Percentiles rank a stretch among this genome's conserved stretches.
These are phyloP conservation scores for Myiozetetes cayanensis DNA, from an alignment of 2,113 vertebrate genomes.

Conservation along the genomic window DNA sequence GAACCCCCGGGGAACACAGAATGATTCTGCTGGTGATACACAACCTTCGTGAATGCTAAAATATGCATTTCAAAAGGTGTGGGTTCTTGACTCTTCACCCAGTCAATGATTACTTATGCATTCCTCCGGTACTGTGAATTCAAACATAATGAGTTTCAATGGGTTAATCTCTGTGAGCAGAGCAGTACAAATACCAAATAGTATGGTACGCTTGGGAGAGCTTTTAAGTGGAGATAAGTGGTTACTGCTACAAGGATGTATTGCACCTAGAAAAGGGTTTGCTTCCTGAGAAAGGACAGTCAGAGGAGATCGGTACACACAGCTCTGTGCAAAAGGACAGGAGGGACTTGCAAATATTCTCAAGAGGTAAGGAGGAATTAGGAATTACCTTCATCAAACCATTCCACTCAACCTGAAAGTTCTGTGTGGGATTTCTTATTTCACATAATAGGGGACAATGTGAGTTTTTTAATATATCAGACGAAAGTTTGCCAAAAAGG, in stretches of 20 bases:
- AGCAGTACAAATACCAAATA: not conserved
- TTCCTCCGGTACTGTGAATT: slow-evolving; percentile 18
- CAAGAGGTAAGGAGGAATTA: not conserved
- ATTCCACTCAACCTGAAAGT: not conserved
- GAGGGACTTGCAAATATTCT: not conserved
- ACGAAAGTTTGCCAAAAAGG: not conserved
- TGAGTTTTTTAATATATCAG: not conserved
- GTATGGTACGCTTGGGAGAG: not conserved
- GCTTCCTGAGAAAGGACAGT: not conserved
- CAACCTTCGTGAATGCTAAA: not conserved
- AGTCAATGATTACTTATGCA: slow-evolving; percentile 43
- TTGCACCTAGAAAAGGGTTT: not conserved
- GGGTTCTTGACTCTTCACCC: slow-evolving; percentile 21
- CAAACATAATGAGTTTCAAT: slow-evolving; percentile 17
- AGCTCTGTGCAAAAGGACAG: not conserved
- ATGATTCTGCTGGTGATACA: not conserved
- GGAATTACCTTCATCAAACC: not conserved
- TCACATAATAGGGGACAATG: not conserved
- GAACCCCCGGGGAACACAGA: not conserved
- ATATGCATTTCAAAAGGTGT: not conserved
- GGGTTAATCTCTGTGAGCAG: not conserved
- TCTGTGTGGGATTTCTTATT: not conserved
- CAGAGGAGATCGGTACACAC: not conserved
- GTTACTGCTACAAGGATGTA: not conserved
- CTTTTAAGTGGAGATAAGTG: not conserved